A percentile compares a stretch with the other conserved stretches of the same genome.
Evolutionary conservation across 2,797 vertebrate species (phyloP).

Genomic region (Dryobates pubescens): DNA sequence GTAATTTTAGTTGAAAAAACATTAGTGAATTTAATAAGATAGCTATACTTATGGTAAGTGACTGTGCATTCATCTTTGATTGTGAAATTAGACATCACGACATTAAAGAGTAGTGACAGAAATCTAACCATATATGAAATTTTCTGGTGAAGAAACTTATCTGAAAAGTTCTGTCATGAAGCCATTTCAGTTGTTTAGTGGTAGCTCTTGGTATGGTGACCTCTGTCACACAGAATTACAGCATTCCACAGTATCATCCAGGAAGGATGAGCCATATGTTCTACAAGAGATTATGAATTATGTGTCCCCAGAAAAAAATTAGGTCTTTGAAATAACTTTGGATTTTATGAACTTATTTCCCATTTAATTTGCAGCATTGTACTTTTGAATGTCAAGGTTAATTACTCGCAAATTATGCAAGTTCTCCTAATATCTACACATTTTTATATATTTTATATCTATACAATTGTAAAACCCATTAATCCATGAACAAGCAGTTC

Average conservation of each 20-base stretch:
- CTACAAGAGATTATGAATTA: not conserved
- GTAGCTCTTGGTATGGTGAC: not conserved
- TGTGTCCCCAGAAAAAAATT: not conserved
- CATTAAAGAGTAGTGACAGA: not conserved
- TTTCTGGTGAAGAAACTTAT: not conserved
- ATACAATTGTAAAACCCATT: not conserved
- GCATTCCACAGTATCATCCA: not conserved
- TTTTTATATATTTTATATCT: too few species aligned
- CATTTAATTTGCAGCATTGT: not conserved
- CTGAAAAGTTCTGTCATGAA: not conserved
- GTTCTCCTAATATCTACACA: not conserved
- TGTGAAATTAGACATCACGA: not conserved
- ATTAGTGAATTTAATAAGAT: not conserved
- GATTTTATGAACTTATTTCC: not conserved
- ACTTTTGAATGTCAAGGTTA: conserved; percentile 18
- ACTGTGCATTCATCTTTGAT: not conserved
- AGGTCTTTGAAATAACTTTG: not conserved
- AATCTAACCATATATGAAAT: not conserved
- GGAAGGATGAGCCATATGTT: not conserved
- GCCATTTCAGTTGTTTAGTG: not conserved
- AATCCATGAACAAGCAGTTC: not conserved
- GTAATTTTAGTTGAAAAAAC: not conserved
- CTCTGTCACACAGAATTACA: not conserved
- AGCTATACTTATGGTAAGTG: not conserved
- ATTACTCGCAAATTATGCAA: not conserved